Evolutionary conservation across 2,797 vertebrate species (phyloP).

Genomic region (Oceanodroma leucorhoa): DNA sequence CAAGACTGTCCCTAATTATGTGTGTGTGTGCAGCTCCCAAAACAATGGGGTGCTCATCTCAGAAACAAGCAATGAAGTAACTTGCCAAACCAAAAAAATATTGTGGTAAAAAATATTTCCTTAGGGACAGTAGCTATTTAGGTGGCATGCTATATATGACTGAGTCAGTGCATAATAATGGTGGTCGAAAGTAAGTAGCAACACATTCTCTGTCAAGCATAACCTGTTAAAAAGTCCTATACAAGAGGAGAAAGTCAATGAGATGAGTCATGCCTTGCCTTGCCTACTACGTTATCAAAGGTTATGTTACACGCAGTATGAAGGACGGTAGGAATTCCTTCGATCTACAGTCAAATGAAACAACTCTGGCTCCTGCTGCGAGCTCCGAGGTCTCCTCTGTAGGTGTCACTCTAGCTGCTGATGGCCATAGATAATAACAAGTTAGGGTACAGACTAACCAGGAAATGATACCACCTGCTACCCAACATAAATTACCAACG

Average conservation of each 20-base stretch:
- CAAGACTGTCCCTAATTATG: neutral
- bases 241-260: neutral
- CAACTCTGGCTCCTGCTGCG: neutral
- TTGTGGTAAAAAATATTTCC: neutral
- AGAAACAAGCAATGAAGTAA: neutral
- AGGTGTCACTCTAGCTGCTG: constrained; percentile 41
- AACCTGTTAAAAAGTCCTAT: neutral
- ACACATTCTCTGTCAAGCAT: neutral
- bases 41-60: neutral
- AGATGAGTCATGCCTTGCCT: neutral
- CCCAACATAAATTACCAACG: constrained; percentile 38
- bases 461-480: constrained; percentile 56
- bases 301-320: neutral
- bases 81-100: neutral
- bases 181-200: neutral
- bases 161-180: neutral
- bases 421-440: constrained; percentile 53
- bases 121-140: neutral
- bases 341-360: neutral
- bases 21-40: neutral
- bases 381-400: neutral
- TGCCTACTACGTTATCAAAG: neutral
- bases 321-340: neutral
- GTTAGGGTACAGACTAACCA: constrained; percentile 41
- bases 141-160: neutral